Base-by-base conservation (phyloP, 1,140 invertebrate genomes). In the Branchinecta lynchi region DNA sequence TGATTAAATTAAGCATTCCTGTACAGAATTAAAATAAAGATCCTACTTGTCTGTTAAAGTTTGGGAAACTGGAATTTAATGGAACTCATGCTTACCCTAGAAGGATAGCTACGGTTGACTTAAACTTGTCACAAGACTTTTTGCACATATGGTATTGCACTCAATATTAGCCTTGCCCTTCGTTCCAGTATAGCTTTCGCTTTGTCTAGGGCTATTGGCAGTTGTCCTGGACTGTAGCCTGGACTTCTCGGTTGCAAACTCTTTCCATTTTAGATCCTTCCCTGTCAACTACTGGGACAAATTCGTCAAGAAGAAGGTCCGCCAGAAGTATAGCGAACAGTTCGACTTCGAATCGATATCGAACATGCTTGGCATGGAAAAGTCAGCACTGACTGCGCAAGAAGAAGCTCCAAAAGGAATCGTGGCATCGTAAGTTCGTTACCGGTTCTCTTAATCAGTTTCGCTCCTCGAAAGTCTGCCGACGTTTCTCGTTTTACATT, bases 241-340 rank as follows among this genome's bases (percentile, higher is more conserved):
- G 32, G 32, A 32, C 32, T 5, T 32, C 32, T 5, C 32, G 32
- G 32, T 32, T 32, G 5, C 32, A 44, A 69, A 44, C n/a, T 20
- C 69, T 43, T 44, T 66, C 69, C 68, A 73, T 70, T 78, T 45
- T 75, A 87, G 86, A 79, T 95, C 92, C 0, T 99, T 99, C 80
- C 97, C 97, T 0, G 93, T 96, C 1, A 98, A 96, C 79, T 99
- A 99, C 79, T 99, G 97, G 97, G 97, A 99, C 76, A 99, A 99
- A 81, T 99, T 99, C 80, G 93, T 99, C 0, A 98, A 99, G 80
- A 98, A 99, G 82, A 98, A 98, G 81, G 94, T 98, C 0, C 84
- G 93, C 3, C 90, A 92, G 77, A 96, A 96, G 80, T 98, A 96
- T 78, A 92, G 93, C 68, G 95, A 98, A 77, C 94, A 93, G 0